phyloP scores from a whole-genome alignment of 2,797 vertebrate genomes.

The Bradypodion ventrale region DNA sequence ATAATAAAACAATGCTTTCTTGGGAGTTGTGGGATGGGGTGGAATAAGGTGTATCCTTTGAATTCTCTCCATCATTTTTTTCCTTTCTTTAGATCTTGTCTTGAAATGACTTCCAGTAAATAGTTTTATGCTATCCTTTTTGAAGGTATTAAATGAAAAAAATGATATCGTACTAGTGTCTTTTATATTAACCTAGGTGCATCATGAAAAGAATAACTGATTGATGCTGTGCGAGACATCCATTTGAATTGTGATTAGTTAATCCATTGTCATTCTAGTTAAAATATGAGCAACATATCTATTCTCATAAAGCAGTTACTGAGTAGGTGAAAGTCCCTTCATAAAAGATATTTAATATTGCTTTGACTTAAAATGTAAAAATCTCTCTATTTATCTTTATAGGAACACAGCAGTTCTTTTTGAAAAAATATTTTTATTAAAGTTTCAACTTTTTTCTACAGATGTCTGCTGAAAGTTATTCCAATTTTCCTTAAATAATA shows the following conservation, averaged over 20 bases:
- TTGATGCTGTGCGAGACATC: slow-evolving; percentile 51
- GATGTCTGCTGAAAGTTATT: slow-evolving; percentile 8
- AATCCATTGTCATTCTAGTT: slow-evolving; percentile 59
- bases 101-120: background rate
- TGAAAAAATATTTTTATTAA: background rate
- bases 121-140: slow-evolving; percentile 37
- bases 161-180: slow-evolving; percentile 29
- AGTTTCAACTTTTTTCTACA: slow-evolving; percentile 14
- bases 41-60: background rate
- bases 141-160: slow-evolving; percentile 57
- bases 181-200: slow-evolving; percentile 47
- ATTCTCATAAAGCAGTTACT: slow-evolving; percentile 51
- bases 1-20: background rate
- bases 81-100: slow-evolving; percentile 4
- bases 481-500: background rate
- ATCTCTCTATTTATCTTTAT: slow-evolving; percentile 53
- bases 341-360: slow-evolving; percentile 26
- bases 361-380: slow-evolving; percentile 37
- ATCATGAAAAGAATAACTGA: slow-evolving; percentile 56
- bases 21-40: background rate
- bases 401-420: slow-evolving; percentile 38
- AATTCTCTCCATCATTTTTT: background rate
- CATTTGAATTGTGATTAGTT: slow-evolving; percentile 56
- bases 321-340: slow-evolving; percentile 47
- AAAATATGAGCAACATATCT: slow-evolving; percentile 48